A percentile compares a stretch with the other conserved stretches of the same genome.
These are phyloP conservation scores for Crenichthys baileyi DNA, from an alignment of 2,797 vertebrate species.

Conservation along the genomic window DNA sequence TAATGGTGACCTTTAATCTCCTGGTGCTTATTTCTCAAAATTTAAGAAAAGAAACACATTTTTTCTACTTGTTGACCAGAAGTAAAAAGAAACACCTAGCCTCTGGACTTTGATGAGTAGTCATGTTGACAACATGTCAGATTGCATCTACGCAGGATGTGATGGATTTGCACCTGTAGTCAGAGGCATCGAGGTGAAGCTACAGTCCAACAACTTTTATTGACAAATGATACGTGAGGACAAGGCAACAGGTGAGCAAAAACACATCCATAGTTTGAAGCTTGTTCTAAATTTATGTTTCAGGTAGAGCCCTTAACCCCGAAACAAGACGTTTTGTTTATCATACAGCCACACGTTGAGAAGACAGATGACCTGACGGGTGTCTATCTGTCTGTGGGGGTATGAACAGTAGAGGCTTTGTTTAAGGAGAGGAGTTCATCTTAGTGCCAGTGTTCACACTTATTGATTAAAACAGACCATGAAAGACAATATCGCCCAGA, in stretches of 20 bases:
- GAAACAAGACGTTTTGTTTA: conserved; percentile 4
- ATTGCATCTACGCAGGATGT: conserved; percentile 49
- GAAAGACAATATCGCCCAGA: conserved; percentile 66
- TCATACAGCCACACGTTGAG: background rate
- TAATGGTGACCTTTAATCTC: conserved; percentile 1
- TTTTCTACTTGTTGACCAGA: conserved; percentile 12
- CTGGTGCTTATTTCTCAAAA: background rate
- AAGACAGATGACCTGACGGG: conserved; percentile 26
- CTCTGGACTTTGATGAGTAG: conserved; percentile 60
- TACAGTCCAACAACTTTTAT: conserved; percentile 37
- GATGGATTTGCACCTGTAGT: conserved; percentile 70
- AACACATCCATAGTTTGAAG: conserved; percentile 4
- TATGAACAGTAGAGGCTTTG: conserved; percentile 5
- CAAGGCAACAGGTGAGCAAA: background rate
- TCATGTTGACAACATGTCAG: conserved; percentile 66
- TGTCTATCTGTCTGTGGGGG: background rate
- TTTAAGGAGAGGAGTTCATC: conserved; percentile 46
- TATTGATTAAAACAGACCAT: conserved; percentile 78
- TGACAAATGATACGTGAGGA: conserved; percentile 44
- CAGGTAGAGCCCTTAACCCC: background rate
- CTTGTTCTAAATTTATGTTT: background rate
- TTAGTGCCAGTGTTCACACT: conserved; percentile 51
- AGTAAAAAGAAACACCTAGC: conserved; percentile 12
- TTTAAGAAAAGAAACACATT: conserved; percentile 5
- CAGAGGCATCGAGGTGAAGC: conserved; percentile 41